A percentile compares a stretch with the other conserved stretches of the same genome.
phyloP scores from a whole-genome alignment of 2,113 vertebrate species.

The Lamprologus ornatipinnis region DNA sequence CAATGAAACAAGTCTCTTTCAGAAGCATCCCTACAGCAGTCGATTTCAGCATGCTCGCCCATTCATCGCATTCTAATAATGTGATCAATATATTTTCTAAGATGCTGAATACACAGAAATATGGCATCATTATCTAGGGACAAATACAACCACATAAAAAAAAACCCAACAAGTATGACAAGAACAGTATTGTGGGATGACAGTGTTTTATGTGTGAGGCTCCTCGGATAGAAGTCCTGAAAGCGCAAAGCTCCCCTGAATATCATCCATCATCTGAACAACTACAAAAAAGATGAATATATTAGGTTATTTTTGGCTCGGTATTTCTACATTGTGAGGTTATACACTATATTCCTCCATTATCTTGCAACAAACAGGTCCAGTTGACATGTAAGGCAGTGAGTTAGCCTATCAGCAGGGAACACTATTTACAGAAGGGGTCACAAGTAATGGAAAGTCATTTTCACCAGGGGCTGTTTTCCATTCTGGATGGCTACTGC shows the following conservation, averaged over 20 bases:
- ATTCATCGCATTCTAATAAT: constrained; percentile 35
- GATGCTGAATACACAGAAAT: constrained; percentile 31
- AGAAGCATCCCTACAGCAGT: constrained; percentile 22
- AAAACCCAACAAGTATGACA: constrained; percentile 18
- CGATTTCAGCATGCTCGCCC: not conserved
- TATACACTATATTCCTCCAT: constrained; percentile 10
- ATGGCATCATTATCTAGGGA: not conserved
- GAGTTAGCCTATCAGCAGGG: constrained; percentile 48
- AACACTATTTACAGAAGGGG: constrained; percentile 43
- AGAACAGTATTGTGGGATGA: not conserved
- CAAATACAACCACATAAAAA: not conserved
- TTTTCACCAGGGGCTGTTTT: constrained; percentile 67
- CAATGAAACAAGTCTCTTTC: constrained; percentile 30
- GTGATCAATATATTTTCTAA: constrained; percentile 19
- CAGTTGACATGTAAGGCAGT: constrained; percentile 18
- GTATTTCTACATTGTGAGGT: constrained; percentile 16
- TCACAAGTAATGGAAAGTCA: constrained; percentile 67
- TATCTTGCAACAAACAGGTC: not conserved
- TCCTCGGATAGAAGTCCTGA: not conserved
- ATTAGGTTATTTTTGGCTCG: constrained; percentile 51
- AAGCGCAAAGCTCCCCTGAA: not conserved
- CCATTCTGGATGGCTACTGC: constrained; percentile 33
- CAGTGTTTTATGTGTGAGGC: constrained; percentile 23
- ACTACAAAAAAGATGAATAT: constrained; percentile 23
- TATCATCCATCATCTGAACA: constrained; percentile 58